These are phyloP conservation scores for Merops nubicus DNA, from an alignment of 2,113 vertebrate species.

Conservation along the genomic window DNA sequence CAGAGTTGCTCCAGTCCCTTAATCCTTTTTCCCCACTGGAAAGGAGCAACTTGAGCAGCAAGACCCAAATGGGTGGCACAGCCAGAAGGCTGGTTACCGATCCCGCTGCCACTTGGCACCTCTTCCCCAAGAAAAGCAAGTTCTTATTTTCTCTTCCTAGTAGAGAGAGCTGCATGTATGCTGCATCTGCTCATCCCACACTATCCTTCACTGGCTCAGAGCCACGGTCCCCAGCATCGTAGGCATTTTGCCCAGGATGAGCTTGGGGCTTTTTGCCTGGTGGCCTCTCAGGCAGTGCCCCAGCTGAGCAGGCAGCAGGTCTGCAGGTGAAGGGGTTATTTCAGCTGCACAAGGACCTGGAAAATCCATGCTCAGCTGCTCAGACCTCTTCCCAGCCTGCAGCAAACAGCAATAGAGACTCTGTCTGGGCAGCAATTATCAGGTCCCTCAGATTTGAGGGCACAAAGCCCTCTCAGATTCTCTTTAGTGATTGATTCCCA, in stretches of 20 bases:
- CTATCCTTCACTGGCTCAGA: not conserved
- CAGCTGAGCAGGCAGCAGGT: not conserved
- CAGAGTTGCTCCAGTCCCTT: no score
- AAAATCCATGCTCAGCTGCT: not conserved
- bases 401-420: not conserved
- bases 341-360: not conserved
- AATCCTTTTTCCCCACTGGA: no score
- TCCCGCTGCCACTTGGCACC: not conserved
- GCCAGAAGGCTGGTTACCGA: not conserved
- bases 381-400: not conserved
- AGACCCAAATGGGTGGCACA: not conserved
- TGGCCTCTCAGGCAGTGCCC: not conserved
- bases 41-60: rapidly evolving
- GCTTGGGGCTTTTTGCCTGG: rapidly evolving
- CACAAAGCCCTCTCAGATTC: rapidly evolving
- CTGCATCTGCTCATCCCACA: not conserved
- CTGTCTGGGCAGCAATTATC: not conserved
- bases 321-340: not conserved
- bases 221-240: rapidly evolving
- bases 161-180: rapidly evolving
- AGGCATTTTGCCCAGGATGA: rapidly evolving
- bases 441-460: not conserved
- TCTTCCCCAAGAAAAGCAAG: not conserved
- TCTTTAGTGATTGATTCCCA: rapidly evolving
- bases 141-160: rapidly evolving